Base-by-base conservation (phyloP, 2,797 vertebrate species). In the Masticophis lateralis region DNA sequence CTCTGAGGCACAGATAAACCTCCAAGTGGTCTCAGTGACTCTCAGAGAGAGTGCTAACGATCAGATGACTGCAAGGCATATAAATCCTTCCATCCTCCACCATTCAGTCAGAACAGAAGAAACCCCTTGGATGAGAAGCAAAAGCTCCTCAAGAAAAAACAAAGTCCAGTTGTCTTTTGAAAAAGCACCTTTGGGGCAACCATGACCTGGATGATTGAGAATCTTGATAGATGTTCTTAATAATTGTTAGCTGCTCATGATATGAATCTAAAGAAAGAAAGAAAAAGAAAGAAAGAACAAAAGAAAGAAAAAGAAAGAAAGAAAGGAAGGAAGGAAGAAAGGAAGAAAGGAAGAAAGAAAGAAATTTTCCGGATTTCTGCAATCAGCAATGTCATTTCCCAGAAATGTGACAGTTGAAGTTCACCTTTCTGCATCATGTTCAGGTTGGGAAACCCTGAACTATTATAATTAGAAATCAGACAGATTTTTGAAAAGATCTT, bases 341-440 rank as follows among this genome's bases (percentile, higher is more conserved):
- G 5, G 3, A 1, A 53, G 51, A n/a, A 13, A 11, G 1, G 7
- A 32, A n/a, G n/a, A n/a, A n/a, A 18, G 2, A 9, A 28, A 13
- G 0, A n/a, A 74, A 18, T 10, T 37, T 83, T 83, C 37, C 4
- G 25, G 37, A 47, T 11, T 47, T 83, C 20, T 83, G 37, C 20
- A 83, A 83, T 25, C 74, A 83, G 37, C 37, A 47, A 5, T 25
- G 9, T 83, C 74, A 47, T 83, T 83, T 47, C 37, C 37, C 37
- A 83, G 37, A 83, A 83, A 79, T 22, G 37, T 43, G 1, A 43
- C 43, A 83, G 20, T 25, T 83, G 74, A 47, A 47, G 3, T 83
- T 79, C 9, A 43, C 37, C 37, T 79, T 22, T 43, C 74, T 47
- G 74, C 20, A 43, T 22, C 37, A 5, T 43, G 20, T 47, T 25